Conservation (phyloP, 2,113 vertebrate genomes). For the Burhinus oedicnemus region DNA sequence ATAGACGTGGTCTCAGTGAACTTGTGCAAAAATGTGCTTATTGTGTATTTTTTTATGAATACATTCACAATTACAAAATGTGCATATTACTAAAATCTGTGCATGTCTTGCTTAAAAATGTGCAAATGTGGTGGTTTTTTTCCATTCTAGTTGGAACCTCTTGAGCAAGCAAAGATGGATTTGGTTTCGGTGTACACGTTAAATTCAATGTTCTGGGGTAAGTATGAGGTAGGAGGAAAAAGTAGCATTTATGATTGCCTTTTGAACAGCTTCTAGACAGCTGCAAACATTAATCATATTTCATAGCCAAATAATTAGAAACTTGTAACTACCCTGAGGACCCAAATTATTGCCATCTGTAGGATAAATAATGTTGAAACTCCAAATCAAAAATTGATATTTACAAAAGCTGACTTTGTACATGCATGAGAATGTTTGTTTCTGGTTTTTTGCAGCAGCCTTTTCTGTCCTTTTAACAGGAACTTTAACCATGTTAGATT, state of each 20-base stretch:
- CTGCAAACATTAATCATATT: background rate
- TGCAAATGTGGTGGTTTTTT: background rate
- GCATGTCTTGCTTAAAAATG: background rate
- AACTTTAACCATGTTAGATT: background rate
- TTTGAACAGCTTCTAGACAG: background rate
- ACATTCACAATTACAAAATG: background rate
- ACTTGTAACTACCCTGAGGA: background rate
- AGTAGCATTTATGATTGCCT: background rate
- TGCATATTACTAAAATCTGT: background rate
- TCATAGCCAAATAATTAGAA: background rate
- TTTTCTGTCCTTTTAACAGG: background rate
- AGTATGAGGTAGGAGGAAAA: conserved; percentile 64
- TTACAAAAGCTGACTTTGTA: background rate
- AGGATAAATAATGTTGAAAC: background rate
- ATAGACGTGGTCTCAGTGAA: background rate
- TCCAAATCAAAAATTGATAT: background rate
- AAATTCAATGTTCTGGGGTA: conserved; percentile 98
- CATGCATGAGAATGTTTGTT: background rate
- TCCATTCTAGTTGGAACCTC: conserved; percentile 85
- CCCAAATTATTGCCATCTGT: background rate
- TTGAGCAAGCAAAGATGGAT: conserved; percentile 96
- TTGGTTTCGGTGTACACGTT: conserved; percentile 92
- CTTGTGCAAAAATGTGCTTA: background rate
- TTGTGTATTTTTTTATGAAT: background rate
- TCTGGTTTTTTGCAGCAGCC: background rate